Evolutionary conservation across 30 jellyfish, hydroid and myxozoan species (phyloP).

Genomic region (Morbakka virulenta): DNA sequence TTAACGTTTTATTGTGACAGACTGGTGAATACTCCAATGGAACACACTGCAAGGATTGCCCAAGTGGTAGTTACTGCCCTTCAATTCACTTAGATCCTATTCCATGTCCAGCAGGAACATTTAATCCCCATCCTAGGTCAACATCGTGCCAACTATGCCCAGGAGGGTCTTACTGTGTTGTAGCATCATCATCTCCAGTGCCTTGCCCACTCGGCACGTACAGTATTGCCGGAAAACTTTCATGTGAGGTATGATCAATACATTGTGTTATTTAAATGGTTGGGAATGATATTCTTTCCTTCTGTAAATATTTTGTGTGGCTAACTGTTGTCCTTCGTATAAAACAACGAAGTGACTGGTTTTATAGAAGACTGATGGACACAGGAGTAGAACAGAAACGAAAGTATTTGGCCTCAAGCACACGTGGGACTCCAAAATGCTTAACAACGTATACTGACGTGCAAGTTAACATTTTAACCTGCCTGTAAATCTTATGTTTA

Average conservation of each 20-base stretch:
- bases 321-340: too few species aligned
- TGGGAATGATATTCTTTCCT: too few species aligned
- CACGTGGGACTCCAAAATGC: too few species aligned
- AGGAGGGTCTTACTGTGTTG: slow-evolving; percentile 77
- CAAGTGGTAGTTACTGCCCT: slow-evolving; percentile 82
- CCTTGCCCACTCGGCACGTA: slow-evolving; percentile 69
- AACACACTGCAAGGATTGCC: slow-evolving; percentile 65
- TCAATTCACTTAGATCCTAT: slow-evolving; percentile 62
- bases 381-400: too few species aligned
- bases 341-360: too few species aligned
- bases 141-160: slow-evolving; percentile 75
- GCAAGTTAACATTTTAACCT: too few species aligned
- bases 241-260: slow-evolving; percentile 49
- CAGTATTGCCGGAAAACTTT: slow-evolving; percentile 80
- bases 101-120: slow-evolving; percentile 84
- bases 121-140: slow-evolving; percentile 49
- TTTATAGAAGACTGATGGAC: too few species aligned
- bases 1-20: slow-evolving; percentile 18
- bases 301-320: too few species aligned
- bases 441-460: too few species aligned
- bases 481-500: too few species aligned
- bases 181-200: slow-evolving; percentile 62
- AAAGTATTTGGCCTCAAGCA: too few species aligned
- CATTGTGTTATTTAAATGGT: too few species aligned
- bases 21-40: slow-evolving; percentile 81